Percentiles rank a stretch among this genome's conserved stretches.
Evolutionary conservation across 2,888 invertebrate genomes (phyloP).

Genomic region (Pediacus dermestoides): DNA sequence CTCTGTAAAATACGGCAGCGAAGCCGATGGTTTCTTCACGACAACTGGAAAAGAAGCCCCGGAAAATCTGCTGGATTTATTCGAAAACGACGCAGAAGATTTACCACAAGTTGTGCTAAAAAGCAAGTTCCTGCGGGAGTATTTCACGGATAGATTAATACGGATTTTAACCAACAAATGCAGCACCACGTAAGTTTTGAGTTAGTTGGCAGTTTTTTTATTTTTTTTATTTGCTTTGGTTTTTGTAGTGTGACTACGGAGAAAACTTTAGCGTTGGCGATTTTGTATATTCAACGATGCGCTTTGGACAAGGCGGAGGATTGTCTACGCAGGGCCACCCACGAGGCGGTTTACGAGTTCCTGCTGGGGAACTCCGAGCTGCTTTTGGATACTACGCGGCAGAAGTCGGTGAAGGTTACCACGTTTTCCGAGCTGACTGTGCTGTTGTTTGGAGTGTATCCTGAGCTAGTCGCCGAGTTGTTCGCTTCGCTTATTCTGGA

Average conservation of each 20-base stretch:
- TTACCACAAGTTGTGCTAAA: conserved; percentile 53
- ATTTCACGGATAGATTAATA: conserved; percentile 56
- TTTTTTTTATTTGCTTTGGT: conserved; percentile 7
- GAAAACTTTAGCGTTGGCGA: conserved; percentile 49
- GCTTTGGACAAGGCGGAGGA: conserved; percentile 51
- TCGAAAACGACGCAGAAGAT: conserved; percentile 48
- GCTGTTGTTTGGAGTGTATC: conserved; percentile 52
- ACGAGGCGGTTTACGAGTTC: conserved; percentile 45
- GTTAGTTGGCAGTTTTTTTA: neutral
- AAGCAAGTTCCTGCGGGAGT: conserved; percentile 54
- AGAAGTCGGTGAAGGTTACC: conserved; percentile 43
- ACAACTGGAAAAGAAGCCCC: conserved; percentile 43
- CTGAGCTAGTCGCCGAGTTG: conserved; percentile 50
- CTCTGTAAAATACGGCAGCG: conserved; percentile 47
- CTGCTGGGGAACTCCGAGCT: conserved; percentile 52
- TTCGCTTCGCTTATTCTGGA: conserved; percentile 51
- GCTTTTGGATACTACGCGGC: conserved; percentile 51
- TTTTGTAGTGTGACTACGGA: conserved; percentile 34
- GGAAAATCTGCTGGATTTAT: conserved; percentile 47
- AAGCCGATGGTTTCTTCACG: conserved; percentile 50
- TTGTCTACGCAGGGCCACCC: conserved; percentile 48
- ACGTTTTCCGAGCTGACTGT: conserved; percentile 57
- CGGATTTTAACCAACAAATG: conserved; percentile 45
- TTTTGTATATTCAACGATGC: conserved; percentile 55
- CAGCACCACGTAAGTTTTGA: conserved; percentile 7